These are phyloP conservation scores for Musca vetustissima DNA, from an alignment of 1,140 invertebrate species.

Conservation along the genomic window DNA sequence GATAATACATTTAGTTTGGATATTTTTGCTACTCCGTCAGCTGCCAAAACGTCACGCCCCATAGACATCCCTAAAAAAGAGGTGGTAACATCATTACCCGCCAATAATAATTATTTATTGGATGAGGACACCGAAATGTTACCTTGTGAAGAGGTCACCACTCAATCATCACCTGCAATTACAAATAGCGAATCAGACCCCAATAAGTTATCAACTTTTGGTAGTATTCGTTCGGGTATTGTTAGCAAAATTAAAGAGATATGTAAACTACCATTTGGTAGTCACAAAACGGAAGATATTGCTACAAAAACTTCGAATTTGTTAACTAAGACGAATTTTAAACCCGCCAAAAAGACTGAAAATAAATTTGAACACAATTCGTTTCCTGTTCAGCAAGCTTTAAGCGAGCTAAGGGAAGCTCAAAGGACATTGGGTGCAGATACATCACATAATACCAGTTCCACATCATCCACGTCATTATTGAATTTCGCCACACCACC, in stretches of 20 bases:
- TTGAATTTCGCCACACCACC: background rate
- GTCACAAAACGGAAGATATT: background rate
- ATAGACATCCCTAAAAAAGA: background rate
- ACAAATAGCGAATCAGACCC: background rate
- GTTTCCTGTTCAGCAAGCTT: background rate
- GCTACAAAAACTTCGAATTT: background rate
- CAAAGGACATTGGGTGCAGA: background rate
- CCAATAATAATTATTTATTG: background rate
- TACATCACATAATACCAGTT: background rate
- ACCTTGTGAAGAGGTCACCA: background rate
- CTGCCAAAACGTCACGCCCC: background rate
- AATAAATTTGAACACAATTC: background rate
- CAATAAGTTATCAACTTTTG: background rate
- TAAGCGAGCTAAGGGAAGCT: background rate
- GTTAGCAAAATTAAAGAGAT: conserved; percentile 27
- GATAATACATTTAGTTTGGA: too few species aligned
- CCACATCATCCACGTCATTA: background rate
- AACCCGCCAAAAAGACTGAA: conserved; percentile 18
- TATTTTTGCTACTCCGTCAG: background rate
- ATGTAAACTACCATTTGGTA: conserved; percentile 23
- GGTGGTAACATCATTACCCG: background rate
- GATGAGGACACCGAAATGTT: background rate
- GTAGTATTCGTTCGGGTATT: conserved; percentile 17
- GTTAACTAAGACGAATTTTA: background rate
- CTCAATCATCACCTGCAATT: background rate